Evolutionary conservation across 2,113 vertebrate species (phyloP), one percentile per base, ranked within the genome.

Genomic region (Arvicanthis niloticus): DNA sequence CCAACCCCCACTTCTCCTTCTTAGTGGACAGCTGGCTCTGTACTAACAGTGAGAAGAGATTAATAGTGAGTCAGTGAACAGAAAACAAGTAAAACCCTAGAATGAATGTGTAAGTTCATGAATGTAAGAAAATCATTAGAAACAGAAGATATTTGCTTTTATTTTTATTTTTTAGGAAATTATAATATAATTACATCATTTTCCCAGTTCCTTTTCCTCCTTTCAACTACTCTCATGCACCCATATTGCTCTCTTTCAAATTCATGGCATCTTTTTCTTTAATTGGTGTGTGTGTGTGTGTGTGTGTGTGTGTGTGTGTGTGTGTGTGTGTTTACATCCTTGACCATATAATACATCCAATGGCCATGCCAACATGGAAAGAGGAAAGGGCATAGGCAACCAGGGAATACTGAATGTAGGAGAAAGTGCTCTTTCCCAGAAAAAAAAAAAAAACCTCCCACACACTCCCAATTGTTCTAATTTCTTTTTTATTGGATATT

Each of bases 101-200:
- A 91, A 86, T 34, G 53, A 76, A 51, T 24, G 72, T 91, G 24
- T 0, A 87, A 85, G n/a, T 73, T 90, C 3, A n/a, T 70, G 62
- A 15, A 92, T 87, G 68, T 89, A 96, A 93, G 75, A 82, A 73
- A 91, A 26, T 82, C 60, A 40, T 93, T 53, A 94, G 12, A 12
- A 91, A 88, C 21, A 21, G 34, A 72, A 73, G 7, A 88, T n/a
- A 51, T 53, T 88, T 88, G 13, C 84, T 37, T 29, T 75, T 51
- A 48, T 70, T 87, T 67, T 87, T 21, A 4, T 45, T 72, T 82
- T 82, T 60, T 60, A 45, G n/a, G n/a, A 60, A 15, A 60, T 19
- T 45, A 45, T 45, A 45, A 45, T 65, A 45, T 45, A 85, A 31
- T 77, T 53, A 80, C 48, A 37, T 37, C 15, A n/a, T 62, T 5